phyloP scores from a whole-genome alignment of 2,888 invertebrate genomes.

The Eristalis pertinax region DNA sequence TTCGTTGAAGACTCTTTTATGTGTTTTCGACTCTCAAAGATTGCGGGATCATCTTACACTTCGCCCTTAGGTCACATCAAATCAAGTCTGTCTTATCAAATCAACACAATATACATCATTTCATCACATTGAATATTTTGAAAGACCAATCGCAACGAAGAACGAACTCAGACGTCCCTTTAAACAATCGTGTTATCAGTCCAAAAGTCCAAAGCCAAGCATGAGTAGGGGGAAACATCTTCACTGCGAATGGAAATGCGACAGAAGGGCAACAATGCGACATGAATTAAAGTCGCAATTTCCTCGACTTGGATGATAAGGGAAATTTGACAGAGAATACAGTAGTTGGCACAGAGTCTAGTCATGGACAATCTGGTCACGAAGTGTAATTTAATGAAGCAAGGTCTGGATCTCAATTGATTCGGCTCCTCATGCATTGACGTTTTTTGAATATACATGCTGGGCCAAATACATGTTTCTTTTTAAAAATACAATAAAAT shows the following conservation, averaged over 20 bases:
- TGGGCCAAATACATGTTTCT: too few species aligned
- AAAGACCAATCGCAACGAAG: not conserved
- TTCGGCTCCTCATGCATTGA: too few species aligned
- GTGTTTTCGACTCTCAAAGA: too few species aligned
- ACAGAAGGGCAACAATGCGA: not conserved
- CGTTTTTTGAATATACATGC: too few species aligned
- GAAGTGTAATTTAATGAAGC: too few species aligned
- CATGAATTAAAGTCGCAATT: not conserved
- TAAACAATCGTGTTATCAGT: not conserved
- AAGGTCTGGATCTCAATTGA: too few species aligned
- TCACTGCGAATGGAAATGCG: not conserved
- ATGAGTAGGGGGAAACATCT: not conserved
- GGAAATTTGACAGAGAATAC: not conserved
- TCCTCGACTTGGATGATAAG: not conserved
- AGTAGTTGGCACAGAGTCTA: not conserved
- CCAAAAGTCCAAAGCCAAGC: not conserved
- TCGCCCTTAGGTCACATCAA: not conserved
- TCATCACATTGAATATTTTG: not conserved
- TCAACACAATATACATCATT: not conserved
- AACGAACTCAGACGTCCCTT: not conserved
- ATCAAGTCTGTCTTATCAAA: not conserved
- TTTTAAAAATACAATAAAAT: too few species aligned
- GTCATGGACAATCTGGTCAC: too few species aligned
- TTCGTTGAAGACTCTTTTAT: too few species aligned
- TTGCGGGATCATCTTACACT: too few species aligned